A percentile compares a stretch with the other conserved stretches of the same genome.
Evolutionary conservation across 2,113 vertebrate species (phyloP).

Genomic region (Isurus oxyrinchus): DNA sequence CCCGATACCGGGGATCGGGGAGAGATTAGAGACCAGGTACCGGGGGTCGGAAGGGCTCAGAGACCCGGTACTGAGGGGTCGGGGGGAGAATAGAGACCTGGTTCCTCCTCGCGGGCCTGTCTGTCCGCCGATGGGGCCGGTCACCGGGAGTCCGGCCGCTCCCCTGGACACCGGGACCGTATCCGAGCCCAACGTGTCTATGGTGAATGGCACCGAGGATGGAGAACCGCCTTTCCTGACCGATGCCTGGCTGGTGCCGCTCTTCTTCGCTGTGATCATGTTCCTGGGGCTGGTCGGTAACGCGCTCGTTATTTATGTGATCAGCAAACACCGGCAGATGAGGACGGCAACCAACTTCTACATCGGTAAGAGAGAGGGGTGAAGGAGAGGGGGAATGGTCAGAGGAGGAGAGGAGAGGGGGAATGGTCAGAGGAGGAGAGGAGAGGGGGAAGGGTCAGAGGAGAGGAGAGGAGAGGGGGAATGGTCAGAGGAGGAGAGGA

Average conservation of each 20-base stretch:
- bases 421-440: not conserved
- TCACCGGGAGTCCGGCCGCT: not conserved
- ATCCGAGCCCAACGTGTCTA: constrained; percentile 43
- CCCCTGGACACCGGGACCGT: constrained; percentile 42
- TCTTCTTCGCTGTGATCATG: constrained; percentile 72
- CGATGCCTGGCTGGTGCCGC: constrained; percentile 71
- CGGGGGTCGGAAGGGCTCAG: too few relatives aligned
- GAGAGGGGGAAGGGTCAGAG: not conserved
- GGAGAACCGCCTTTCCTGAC: constrained; percentile 66
- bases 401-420: not conserved
- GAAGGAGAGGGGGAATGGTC: not conserved
- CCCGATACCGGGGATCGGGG: not conserved
- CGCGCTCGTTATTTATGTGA: constrained; percentile 69
- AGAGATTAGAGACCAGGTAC: too few relatives aligned
- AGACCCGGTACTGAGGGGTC: not conserved
- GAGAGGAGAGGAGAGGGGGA: not conserved
- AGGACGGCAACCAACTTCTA: constrained; percentile 75
- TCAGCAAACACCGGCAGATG: constrained; percentile 73
- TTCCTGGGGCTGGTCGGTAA: constrained; percentile 70
- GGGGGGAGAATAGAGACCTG: not conserved
- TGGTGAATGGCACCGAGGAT: constrained; percentile 40
- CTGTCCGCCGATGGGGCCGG: not conserved
- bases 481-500: not conserved
- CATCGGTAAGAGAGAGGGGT: constrained; percentile 58
- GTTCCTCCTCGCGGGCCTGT: not conserved